A percentile compares a stretch with the other conserved stretches of the same genome.
Evolutionary conservation across 2,797 vertebrate genomes (phyloP).

Genomic region (Chanos chanos): DNA sequence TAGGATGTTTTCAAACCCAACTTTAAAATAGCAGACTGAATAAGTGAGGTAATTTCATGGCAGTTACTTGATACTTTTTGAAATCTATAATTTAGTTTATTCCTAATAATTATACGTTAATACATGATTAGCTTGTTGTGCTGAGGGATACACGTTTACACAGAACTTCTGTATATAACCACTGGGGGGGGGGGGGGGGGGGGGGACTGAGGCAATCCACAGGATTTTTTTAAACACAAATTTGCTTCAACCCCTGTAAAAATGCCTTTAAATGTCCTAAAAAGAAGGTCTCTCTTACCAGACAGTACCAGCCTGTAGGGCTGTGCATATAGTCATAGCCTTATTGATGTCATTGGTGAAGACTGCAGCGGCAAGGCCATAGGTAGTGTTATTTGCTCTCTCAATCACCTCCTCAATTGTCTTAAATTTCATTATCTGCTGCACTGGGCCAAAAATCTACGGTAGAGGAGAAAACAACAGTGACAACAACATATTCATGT

Average conservation of each 20-base stretch:
- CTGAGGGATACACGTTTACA: neutral
- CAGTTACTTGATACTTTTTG: too few relatives aligned
- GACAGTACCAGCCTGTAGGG: conserved; percentile 96
- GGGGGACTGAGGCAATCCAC: too few relatives aligned
- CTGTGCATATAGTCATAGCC: conserved; percentile 90
- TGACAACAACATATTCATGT: conserved; percentile 1
- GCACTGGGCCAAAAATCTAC: conserved; percentile 98
- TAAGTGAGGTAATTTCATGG: too few relatives aligned
- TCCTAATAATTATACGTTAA: too few relatives aligned
- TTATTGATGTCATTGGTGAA: conserved; percentile 97
- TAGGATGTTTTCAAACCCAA: too few relatives aligned
- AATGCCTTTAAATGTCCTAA: neutral
- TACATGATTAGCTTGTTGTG: too few relatives aligned
- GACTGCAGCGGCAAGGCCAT: conserved; percentile 90
- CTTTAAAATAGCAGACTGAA: too few relatives aligned
- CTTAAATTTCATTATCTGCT: conserved; percentile 97
- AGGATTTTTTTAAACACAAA: too few relatives aligned
- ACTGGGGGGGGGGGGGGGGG: too few relatives aligned
- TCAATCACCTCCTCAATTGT: conserved; percentile 96
- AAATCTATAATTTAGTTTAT: too few relatives aligned
- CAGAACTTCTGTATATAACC: too few relatives aligned
- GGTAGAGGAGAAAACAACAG: conserved; percentile 24
- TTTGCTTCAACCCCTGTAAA: too few relatives aligned
- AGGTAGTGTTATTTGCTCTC: conserved; percentile 93
- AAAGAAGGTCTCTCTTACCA: conserved; percentile 81